Evolutionary conservation across 1,140 invertebrate genomes (phyloP), one percentile per base, ranked within the genome.

Genomic region (Caenorhabditis remanei): DNA sequence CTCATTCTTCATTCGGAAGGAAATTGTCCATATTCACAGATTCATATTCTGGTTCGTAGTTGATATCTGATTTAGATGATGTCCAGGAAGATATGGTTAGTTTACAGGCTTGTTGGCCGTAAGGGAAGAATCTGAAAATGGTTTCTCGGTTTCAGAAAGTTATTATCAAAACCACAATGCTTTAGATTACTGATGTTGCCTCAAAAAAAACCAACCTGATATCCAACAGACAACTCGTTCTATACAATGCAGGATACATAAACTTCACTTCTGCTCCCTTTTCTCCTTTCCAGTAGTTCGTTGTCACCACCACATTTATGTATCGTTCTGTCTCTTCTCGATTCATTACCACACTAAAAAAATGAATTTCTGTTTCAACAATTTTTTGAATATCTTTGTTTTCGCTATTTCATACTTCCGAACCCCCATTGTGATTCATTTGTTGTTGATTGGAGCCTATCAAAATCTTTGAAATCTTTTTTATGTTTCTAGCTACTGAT

Each of bases 1-100:
- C 91, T 92, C 91, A 92, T 88, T 92, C 91, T 83, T 92, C 91
- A 83, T 92, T 92, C 13, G 91, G 91, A 75, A 92, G 92, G 75
- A 92, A 92, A 53, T 92, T 92, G 67, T 91, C 90, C 85, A 93
- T 84, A 86, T 92, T 92, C 21, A 92, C 92, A 41, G 65, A 87
- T 53, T 92, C 90, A 55, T 89, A 90, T 79, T 92, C 91, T 14
- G 92, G 87, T 24, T 85, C 85, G 67, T 92, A 92, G 87, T 92
- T 90, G 61, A 92, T 92, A 58, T 90, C 91, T 50, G 88, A 88
- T 85, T 91, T 90, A 48, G 91, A 91, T 75, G 89, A 91, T 21
- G 91, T 92, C 91, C 91, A 92, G 9, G 92, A 93, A 61, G 88
- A 89, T 58, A 92, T 92, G 32, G 91, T 90, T 83, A 92, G 56